These are phyloP conservation scores for Phthorimaea operculella DNA, from an alignment of 1,140 invertebrate genomes.

Conservation along the genomic window DNA sequence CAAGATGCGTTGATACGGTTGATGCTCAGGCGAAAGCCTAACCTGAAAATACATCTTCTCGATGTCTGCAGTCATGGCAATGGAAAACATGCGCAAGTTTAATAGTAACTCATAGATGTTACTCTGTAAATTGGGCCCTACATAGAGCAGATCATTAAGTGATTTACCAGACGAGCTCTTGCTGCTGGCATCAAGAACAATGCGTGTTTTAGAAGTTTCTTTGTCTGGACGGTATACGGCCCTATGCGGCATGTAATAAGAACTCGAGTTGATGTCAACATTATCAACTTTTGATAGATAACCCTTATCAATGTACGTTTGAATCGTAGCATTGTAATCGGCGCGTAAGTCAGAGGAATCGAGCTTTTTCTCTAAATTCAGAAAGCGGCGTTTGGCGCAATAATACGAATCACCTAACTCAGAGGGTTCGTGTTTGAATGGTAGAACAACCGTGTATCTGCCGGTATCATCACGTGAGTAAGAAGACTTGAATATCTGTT, in stretches of 20 bases:
- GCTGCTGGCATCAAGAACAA: slow-evolving; percentile 24
- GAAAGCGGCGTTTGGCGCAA: neutral
- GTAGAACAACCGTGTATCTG: neutral
- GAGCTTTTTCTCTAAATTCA: neutral
- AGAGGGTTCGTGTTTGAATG: neutral
- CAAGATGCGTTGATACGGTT: slow-evolving; percentile 8
- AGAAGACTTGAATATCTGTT: neutral
- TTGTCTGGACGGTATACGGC: slow-evolving; percentile 19
- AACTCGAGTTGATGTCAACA: neutral
- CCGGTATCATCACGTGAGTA: neutral
- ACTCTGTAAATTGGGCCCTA: slow-evolving; percentile 22
- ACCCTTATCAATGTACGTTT: slow-evolving; percentile 16
- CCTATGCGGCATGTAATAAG: slow-evolving; percentile 24
- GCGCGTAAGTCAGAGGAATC: neutral
- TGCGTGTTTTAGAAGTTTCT: slow-evolving; percentile 14
- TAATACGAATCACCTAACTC: neutral
- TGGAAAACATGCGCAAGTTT: slow-evolving; percentile 11
- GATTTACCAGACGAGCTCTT: slow-evolving; percentile 16
- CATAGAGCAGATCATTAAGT: slow-evolving; percentile 24
- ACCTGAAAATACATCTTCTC: slow-evolving; percentile 15
- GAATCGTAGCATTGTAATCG: slow-evolving; percentile 15
- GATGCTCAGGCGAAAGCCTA: neutral
- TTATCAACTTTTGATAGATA: slow-evolving; percentile 7
- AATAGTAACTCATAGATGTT: slow-evolving; percentile 21
- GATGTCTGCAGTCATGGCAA: slow-evolving; percentile 13